Conservation (phyloP, 2,888 invertebrate species). For the Lasioglossum figueresi region DNA sequence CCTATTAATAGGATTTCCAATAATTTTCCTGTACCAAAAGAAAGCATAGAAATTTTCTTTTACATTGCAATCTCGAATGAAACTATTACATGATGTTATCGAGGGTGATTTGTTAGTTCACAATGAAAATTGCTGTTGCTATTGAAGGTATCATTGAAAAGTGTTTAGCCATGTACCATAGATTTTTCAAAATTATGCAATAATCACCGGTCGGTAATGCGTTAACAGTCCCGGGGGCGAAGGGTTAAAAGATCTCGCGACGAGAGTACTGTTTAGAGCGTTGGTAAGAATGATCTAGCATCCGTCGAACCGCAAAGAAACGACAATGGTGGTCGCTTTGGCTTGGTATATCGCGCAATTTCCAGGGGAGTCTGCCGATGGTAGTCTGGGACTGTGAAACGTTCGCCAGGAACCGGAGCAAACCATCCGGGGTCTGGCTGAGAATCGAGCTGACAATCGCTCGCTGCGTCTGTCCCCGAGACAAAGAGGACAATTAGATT, state of each 20-base stretch:
- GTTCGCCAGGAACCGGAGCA: conserved; percentile 2
- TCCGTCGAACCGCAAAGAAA: conserved; percentile 3
- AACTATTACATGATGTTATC: too few relatives aligned
- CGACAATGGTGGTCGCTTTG: not conserved
- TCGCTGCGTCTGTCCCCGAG: conserved; percentile 7
- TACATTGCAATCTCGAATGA: too few relatives aligned
- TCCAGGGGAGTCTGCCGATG: conserved; percentile 5
- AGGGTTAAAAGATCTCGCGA: not conserved
- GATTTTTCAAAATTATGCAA: too few relatives aligned
- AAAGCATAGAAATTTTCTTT: too few relatives aligned
- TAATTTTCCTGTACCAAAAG: too few relatives aligned
- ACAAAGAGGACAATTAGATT: conserved; percentile 17
- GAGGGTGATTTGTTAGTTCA: too few relatives aligned
- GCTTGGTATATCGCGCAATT: not conserved
- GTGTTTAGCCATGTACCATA: too few relatives aligned
- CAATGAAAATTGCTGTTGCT: too few relatives aligned
- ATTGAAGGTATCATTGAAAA: too few relatives aligned
- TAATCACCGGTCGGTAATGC: too few relatives aligned
- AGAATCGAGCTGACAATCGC: conserved; percentile 11
- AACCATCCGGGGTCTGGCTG: not conserved
- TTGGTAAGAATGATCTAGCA: not conserved
- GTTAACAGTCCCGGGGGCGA: not conserved
- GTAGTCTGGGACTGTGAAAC: conserved; percentile 1
- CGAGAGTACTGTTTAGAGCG: not conserved
- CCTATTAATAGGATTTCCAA: too few relatives aligned